Evolutionary conservation across 2,113 vertebrate species (phyloP).

Genomic region (Artemisiospiza belli): DNA sequence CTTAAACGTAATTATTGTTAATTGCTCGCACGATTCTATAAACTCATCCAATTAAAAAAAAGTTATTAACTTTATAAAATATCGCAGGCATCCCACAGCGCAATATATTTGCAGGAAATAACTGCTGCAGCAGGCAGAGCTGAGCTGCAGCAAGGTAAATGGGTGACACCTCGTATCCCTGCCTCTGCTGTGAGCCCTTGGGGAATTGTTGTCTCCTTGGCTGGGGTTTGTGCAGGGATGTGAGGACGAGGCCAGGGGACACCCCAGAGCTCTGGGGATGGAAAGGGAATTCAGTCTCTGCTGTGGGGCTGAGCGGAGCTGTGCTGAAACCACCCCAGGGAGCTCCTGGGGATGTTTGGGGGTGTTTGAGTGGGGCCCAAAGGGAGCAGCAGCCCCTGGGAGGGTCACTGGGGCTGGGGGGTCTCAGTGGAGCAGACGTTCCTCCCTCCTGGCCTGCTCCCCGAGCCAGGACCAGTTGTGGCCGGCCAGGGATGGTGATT

Average conservation of each 20-base stretch:
- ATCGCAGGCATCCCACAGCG: slow-evolving; percentile 76
- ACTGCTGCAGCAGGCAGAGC: slow-evolving; percentile 64
- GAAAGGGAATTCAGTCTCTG: accelerated
- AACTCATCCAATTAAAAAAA: slow-evolving; percentile 84
- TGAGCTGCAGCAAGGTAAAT: slow-evolving; percentile 52
- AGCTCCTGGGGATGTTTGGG: accelerated
- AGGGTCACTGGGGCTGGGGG: not conserved
- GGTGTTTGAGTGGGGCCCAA: not conserved
- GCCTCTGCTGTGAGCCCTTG: not conserved
- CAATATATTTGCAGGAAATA: slow-evolving; percentile 70
- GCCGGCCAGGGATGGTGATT: not conserved
- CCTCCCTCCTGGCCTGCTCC: not conserved
- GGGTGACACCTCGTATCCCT: not conserved
- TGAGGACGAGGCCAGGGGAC: not conserved
- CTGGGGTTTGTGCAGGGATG: accelerated
- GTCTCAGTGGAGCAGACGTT: accelerated
- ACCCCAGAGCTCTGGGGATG: not conserved
- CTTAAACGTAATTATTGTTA: slow-evolving; percentile 82
- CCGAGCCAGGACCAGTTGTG: not conserved
- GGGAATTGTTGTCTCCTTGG: accelerated
- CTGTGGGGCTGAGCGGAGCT: accelerated
- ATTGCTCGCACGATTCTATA: slow-evolving; percentile 78
- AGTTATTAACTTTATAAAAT: slow-evolving; percentile 85
- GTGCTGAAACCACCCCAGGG: not conserved
- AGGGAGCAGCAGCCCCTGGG: not conserved